Conservation (phyloP, 2,797 vertebrate genomes). For the Fistularia tabacaria region DNA sequence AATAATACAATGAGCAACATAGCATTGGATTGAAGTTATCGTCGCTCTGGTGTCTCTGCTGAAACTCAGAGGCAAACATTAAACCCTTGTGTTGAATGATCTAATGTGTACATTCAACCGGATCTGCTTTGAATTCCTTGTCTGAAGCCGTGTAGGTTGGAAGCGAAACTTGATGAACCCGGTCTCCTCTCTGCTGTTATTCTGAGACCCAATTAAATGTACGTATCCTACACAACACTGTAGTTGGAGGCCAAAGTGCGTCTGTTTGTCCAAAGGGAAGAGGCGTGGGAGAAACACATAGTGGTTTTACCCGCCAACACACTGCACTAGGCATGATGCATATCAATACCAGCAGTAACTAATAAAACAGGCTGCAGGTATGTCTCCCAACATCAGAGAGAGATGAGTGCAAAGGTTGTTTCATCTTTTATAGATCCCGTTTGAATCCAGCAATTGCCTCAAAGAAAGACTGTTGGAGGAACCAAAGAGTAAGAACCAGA, state of each 20-base stretch:
- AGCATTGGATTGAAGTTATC: no score
- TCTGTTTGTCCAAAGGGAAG: constrained; percentile 66
- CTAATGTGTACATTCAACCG: constrained; percentile 20
- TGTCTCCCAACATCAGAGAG: constrained; percentile 69
- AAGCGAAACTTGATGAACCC: constrained; percentile 47
- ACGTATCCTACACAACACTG: constrained; percentile 61
- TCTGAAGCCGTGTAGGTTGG: constrained; percentile 35
- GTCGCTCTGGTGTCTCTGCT: not conserved
- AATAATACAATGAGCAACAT: no score
- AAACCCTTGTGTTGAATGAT: not conserved
- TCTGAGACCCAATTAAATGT: constrained; percentile 71
- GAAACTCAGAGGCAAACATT: not conserved
- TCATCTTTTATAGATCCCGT: constrained; percentile 76
- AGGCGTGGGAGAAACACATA: constrained; percentile 70
- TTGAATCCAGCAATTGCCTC: constrained; percentile 72
- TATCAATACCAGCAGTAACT: constrained; percentile 62
- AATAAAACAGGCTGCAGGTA: constrained; percentile 72
- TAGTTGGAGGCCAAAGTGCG: constrained; percentile 65
- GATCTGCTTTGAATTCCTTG: constrained; percentile 8
- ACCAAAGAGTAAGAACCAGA: constrained; percentile 41
- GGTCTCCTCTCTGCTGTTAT: constrained; percentile 55
- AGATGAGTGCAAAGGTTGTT: constrained; percentile 74
- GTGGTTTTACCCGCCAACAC: constrained; percentile 61
- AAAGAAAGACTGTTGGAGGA: constrained; percentile 61
- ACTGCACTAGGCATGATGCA: constrained; percentile 52